Conservation (phyloP, 2,888 invertebrate genomes). For the Amphipyra berbera region DNA sequence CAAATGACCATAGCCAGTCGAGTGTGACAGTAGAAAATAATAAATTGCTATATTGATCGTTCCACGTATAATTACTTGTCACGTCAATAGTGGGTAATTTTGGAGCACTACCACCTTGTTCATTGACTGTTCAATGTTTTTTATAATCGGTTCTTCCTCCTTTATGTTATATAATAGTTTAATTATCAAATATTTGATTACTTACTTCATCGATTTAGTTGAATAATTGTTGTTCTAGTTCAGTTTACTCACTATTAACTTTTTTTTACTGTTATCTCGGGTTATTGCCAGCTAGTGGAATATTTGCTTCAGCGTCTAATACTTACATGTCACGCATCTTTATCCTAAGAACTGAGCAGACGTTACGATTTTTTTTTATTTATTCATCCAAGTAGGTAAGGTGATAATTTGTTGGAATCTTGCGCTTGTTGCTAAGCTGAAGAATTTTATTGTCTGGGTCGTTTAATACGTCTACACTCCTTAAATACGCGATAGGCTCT, state of each 20-base stretch:
- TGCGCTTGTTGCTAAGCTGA: conserved; percentile 8
- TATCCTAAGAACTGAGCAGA: too few relatives aligned
- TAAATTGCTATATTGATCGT: conserved; percentile 42
- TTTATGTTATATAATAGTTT: neutral
- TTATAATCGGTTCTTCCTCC: neutral
- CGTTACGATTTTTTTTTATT: neutral
- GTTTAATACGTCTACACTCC: neutral
- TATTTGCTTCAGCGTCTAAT: conserved; percentile 5
- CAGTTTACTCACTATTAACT: neutral
- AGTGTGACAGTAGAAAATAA: conserved; percentile 52
- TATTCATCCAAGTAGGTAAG: neutral
- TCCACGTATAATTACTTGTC: conserved; percentile 27
- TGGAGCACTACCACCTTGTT: conserved; percentile 1
- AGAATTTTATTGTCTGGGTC: neutral
- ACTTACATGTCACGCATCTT: too few relatives aligned
- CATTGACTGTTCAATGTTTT: conserved; percentile 6
- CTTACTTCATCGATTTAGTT: conserved; percentile 4
- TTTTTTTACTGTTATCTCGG: neutral
- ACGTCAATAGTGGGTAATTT: conserved; percentile 26
- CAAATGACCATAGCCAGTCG: conserved; percentile 41
- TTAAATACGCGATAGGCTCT: too few relatives aligned
- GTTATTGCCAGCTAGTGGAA: neutral
- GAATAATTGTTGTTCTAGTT: conserved; percentile 7
- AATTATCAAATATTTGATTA: neutral
- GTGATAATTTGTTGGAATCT: neutral